A percentile compares a stretch with the other conserved stretches of the same genome.
Conservation (phyloP, 2,888 invertebrate genomes). For the Cheilosia vulpina region DNA sequence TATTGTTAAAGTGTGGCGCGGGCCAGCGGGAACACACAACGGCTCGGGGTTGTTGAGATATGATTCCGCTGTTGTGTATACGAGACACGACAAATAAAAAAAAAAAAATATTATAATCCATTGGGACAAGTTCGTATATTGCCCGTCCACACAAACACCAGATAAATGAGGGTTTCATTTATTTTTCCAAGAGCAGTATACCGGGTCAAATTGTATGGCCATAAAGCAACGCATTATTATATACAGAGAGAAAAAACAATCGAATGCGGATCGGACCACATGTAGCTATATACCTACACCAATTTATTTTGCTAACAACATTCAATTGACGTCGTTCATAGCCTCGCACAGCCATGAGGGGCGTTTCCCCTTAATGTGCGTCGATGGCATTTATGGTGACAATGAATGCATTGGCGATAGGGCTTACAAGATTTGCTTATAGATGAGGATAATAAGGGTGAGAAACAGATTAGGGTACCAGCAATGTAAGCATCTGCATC, state of each 20-base stretch:
- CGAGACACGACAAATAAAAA: background rate
- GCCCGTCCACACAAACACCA: slow-evolving; percentile 36
- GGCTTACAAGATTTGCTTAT: slow-evolving; percentile 58
- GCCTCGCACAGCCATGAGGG: slow-evolving; percentile 30
- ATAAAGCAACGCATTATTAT: slow-evolving; percentile 51
- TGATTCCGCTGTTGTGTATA: slow-evolving; percentile 51
- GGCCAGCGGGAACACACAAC: background rate
- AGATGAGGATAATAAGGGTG: slow-evolving; percentile 48
- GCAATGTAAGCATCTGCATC: background rate
- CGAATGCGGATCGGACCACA: slow-evolving; percentile 46
- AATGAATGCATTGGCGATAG: slow-evolving; percentile 50
- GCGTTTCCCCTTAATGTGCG: slow-evolving; percentile 56
- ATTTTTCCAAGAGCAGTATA: slow-evolving; percentile 25
- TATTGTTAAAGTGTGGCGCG: slow-evolving; percentile 11
- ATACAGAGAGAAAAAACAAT: slow-evolving; percentile 3
- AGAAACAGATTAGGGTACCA: background rate
- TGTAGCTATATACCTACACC: slow-evolving; percentile 21
- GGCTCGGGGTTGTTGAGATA: slow-evolving; percentile 68
- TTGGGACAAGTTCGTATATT: slow-evolving; percentile 70
- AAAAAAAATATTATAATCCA: slow-evolving; percentile 45
- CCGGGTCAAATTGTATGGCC: slow-evolving; percentile 72
- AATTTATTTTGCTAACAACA: slow-evolving; percentile 67
- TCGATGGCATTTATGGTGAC: slow-evolving; percentile 21
- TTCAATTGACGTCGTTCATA: slow-evolving; percentile 69
- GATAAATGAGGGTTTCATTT: slow-evolving; percentile 42